Base-by-base conservation (phyloP, 2,888 invertebrate genomes). In the Plagodis dolabraria region DNA sequence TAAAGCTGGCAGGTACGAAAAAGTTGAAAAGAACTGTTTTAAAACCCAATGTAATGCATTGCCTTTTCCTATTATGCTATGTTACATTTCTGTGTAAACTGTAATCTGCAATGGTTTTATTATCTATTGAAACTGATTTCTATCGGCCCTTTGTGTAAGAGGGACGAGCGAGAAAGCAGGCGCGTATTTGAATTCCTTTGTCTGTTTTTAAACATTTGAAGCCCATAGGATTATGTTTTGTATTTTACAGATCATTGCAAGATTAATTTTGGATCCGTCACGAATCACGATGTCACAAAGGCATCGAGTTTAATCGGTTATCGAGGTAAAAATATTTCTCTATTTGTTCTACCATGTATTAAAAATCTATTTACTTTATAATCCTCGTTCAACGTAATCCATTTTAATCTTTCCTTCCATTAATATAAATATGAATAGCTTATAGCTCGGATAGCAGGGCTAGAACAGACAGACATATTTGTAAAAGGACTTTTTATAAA, bases 1-100 rank as follows among this genome's bases (percentile, higher is more conserved):
- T 48, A 40, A 52, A 57, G 38, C 46, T 47, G 53, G 60, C 66
- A 68, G 68, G 69, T 65, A 69, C 53, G 47, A 61, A 60, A 47
- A 45, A 50, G 43, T 53, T 57, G 38, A 51, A 57, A 57, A 52
- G 12, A 42, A 54, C 35, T 36, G 35, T 57, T 55, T 53, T 45
- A 7, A 12, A 55, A 60, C 11, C 34, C 43, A 43, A 40, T 9
- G 38, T 38, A 38, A 38, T 10, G 40, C 8, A 2, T 22, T 22
- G 4, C 22, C 22, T 12, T 42, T 53, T 59, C 47, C 50, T 55
- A 44, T 47, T 42, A 47, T 47, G 51, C 42, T 34, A 51, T 47
- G 42, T 47, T 33, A 35, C 33, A 10, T 53, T 11, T 42, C 33
- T 50, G 34, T 43, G 60, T 55, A 34, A 55, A 51, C 52, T 52